Conservation (phyloP, 2,113 vertebrate genomes). For the Zosterops pallidus region DNA sequence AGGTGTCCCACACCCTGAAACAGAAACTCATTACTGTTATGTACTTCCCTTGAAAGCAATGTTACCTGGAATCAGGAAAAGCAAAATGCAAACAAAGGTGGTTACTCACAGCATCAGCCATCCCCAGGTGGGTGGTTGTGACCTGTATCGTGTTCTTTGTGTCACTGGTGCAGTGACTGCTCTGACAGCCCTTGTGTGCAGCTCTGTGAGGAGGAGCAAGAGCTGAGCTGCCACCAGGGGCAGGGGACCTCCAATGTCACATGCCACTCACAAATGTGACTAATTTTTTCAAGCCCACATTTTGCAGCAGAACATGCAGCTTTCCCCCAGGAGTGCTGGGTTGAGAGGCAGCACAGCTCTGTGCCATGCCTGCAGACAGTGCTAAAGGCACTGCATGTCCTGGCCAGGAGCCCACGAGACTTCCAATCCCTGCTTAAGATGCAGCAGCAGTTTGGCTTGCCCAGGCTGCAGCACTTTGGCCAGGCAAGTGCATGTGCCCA, state of each 20-base stretch:
- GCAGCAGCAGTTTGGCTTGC: not conserved
- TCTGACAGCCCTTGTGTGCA: not conserved
- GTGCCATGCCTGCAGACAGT: not conserved
- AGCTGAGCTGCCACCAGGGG: not conserved
- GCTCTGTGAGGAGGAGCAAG: not conserved
- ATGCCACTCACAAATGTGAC: not conserved
- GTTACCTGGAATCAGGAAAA: not conserved
- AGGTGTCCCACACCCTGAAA: not conserved
- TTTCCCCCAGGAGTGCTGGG: fast-evolving
- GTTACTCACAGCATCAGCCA: not conserved
- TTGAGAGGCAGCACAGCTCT: fast-evolving
- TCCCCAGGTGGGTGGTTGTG: not conserved
- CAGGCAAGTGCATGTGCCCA: fast-evolving
- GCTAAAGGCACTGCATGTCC: fast-evolving
- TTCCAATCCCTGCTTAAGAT: not conserved
- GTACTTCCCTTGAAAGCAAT: not conserved
- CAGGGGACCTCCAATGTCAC: fast-evolving
- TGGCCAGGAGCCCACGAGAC: not conserved
- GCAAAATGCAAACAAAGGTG: not conserved
- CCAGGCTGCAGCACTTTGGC: not conserved
- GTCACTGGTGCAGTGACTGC: not conserved
- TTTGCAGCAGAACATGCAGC: not conserved
- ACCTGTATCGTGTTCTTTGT: not conserved
- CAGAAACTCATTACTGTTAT: not conserved
- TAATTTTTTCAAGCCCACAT: not conserved